Conservation (phyloP, 2,113 vertebrate genomes). For the Narcine bancroftii region DNA sequence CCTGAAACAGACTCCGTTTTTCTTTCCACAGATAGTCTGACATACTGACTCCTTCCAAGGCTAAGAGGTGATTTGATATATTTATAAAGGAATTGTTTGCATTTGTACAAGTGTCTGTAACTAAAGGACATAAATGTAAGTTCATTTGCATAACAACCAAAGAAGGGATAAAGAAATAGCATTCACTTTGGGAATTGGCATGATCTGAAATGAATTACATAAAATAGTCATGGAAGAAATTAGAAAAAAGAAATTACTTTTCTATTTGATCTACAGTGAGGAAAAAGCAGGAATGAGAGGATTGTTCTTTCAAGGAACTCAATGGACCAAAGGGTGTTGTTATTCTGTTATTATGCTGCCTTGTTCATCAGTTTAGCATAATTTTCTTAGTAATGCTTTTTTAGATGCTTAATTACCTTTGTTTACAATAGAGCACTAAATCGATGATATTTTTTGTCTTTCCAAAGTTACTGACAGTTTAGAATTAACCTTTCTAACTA, state of each 20-base stretch:
- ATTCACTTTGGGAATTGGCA: too few relatives aligned
- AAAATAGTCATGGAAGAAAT: neutral
- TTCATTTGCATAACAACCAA: neutral
- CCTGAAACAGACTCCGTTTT: too few relatives aligned
- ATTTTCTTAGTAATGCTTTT: neutral
- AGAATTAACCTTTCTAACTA: slow-evolving; percentile 4
- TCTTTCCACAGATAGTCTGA: too few relatives aligned
- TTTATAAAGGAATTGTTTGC: too few relatives aligned
- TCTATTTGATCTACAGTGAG: too few relatives aligned
- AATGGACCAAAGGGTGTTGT: too few relatives aligned
- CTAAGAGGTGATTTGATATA: too few relatives aligned
- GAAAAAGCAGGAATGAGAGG: too few relatives aligned
- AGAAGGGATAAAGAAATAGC: too few relatives aligned
- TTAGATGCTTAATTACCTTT: neutral
- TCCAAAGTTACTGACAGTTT: neutral
- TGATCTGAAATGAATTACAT: neutral
- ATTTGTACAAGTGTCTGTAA: neutral
- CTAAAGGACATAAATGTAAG: neutral
- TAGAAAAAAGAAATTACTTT: too few relatives aligned
- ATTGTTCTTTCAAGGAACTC: too few relatives aligned
- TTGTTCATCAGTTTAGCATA: neutral
- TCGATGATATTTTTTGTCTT: neutral
- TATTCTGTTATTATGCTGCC: neutral
- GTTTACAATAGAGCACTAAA: neutral
- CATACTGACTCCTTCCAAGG: too few relatives aligned